Evolutionary conservation across 1,140 invertebrate genomes (phyloP), one percentile per base, ranked within the genome.

Genomic region (Oryzaephilus surinamensis): DNA sequence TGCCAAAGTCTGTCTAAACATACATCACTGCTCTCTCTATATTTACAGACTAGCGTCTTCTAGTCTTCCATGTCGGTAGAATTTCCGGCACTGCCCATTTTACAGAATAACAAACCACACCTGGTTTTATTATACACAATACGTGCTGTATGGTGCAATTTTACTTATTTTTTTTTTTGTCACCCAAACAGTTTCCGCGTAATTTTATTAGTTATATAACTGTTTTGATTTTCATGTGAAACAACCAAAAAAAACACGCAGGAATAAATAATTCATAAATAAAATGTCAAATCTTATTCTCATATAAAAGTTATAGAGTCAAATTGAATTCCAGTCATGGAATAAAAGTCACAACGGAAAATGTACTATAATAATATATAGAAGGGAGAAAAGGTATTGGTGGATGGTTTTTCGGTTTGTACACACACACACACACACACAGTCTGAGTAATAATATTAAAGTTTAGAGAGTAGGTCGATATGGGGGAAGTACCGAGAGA

Each of bases 21-120:
- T 35, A 19, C 23, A 23, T 17, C 14, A 19, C 21, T 5, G 18
- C 19, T 34, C 16, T n/a, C 5, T 17, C 30, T 31, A 31, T 36
- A 36, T 36, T 20, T 18, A 19, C 14, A 27, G 26, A 27, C 23
- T 16, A 15, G 14, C 24, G 33, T 36, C 33, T 36, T 36, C 23
- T 13, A 21, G 33, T 36, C n/a, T 11, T 26, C 13, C 15, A 32
- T 17, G 29, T 31, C 11, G n/a, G 14, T 16, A 10, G 31, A 32
- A 16, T 21, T 7, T 5, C 20, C 20, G 20, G 14, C 29, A 26
- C 38, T 32, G 21, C 30, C 19, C 38, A 27, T 32, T 41, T 41
- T 21, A 41, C 24, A 31, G 20, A 26, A n/a, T 41, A 41, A 41
- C 27, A 31, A 41, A 41, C 24, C 38, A 28, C 38, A 41, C 38